These are phyloP conservation scores for Scaptomyza graminum DNA, from an alignment of 1,140 invertebrate species.

Conservation along the genomic window DNA sequence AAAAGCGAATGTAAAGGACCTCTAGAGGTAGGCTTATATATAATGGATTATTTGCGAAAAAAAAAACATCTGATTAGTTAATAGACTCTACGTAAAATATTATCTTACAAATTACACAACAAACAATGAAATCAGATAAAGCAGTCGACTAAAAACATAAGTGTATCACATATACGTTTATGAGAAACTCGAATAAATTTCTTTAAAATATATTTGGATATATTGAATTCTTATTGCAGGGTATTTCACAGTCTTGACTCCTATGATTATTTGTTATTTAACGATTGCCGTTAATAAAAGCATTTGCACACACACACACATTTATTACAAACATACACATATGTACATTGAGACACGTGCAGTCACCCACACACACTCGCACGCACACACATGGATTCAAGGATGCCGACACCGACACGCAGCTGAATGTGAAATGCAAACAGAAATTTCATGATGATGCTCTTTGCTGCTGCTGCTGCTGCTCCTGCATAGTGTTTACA, in stretches of 20 bases:
- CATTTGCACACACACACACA: conserved; percentile 57
- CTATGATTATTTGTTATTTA: conserved; percentile 53
- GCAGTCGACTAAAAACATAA: too few species aligned
- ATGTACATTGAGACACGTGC: neutral
- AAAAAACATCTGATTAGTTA: neutral
- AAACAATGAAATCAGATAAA: too few species aligned
- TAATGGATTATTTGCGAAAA: neutral
- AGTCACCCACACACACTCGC: conserved; percentile 19
- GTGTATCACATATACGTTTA: too few species aligned
- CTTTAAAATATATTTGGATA: neutral
- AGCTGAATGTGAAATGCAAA: conserved; percentile 80
- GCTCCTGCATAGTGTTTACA: conserved; percentile 52
- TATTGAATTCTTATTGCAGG: conserved; percentile 2
- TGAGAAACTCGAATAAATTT: too few species aligned
- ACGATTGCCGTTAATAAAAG: conserved; percentile 75
- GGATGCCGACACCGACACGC: conserved; percentile 73
- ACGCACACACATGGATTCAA: conserved; percentile 25
- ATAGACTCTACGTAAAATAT: neutral
- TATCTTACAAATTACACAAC: neutral
- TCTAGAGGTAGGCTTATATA: neutral
- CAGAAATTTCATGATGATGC: conserved; percentile 69
- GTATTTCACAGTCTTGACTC: conserved; percentile 9
- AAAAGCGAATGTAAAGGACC: neutral
- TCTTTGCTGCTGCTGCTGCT: conserved; percentile 38
- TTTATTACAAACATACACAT: conserved; percentile 8